phyloP scores from a whole-genome alignment of 2,888 invertebrate species.

The Hesperia comma region DNA sequence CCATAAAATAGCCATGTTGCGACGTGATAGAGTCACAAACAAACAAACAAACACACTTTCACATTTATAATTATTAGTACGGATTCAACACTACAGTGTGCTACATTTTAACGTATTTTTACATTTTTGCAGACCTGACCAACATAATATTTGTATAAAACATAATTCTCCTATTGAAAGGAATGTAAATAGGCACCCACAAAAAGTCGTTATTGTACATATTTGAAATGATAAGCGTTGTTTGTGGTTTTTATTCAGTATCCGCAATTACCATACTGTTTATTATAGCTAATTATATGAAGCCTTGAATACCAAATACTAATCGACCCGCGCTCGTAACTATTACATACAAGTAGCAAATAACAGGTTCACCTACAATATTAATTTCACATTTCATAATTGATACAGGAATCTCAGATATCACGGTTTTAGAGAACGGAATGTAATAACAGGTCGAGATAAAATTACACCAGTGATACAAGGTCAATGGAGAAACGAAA shows the following conservation, averaged over 20 bases:
- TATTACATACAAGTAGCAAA: not conserved
- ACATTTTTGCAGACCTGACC: not conserved
- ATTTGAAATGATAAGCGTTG: not conserved
- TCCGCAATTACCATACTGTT: not conserved
- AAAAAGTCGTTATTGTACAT: no score
- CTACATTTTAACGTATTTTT: not conserved
- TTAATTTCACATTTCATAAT: constrained; percentile 27
- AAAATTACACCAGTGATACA: constrained; percentile 24
- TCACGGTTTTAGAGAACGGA: constrained; percentile 3
- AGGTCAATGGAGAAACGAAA: constrained; percentile 24
- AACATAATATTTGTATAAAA: no score
- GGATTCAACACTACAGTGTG: no score
- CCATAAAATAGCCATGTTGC: no score
- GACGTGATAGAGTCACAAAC: no score
- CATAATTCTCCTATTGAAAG: no score
- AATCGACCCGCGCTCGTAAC: not conserved
- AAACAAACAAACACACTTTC: no score
- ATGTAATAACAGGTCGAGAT: constrained; percentile 20
- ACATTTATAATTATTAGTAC: no score
- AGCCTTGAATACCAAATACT: not conserved
- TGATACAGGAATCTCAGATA: constrained; percentile 23
- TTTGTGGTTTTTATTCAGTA: constrained; percentile 1
- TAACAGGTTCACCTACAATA: constrained; percentile 24
- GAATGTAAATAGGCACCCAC: no score
- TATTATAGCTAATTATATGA: not conserved